Evolutionary conservation across 2,888 invertebrate species (phyloP), one percentile per base, ranked within the genome.

Genomic region (Leucophora obtusa): DNA sequence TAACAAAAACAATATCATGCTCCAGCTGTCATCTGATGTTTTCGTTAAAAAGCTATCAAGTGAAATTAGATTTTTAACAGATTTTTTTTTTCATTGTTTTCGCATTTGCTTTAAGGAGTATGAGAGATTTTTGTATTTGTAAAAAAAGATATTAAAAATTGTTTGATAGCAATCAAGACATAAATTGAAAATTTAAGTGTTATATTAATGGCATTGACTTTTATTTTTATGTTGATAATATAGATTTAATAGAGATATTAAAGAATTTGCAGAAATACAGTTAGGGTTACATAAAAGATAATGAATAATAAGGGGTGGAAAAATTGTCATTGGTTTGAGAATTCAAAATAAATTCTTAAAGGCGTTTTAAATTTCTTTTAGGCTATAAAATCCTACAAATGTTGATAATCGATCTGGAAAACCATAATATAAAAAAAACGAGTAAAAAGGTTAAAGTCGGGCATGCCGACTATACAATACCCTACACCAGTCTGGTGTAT

Each of bases 1-100:
- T 80, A 68, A 53, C 54, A 21, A 62, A 74, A 68, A 24, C 56
- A 70, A 77, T 77, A 50, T 70, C 77, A 66, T 77, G 73, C 58
- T 53, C 18, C 69, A 76, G 17, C 70, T 59, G 68, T 38, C 68
- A 76, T 56, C 58, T 50, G 70, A 58, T 66, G 58, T 33, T 28
- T 18, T 54, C 21, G 21, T 56, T 18, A 28, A n/a, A 51, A 38
- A 43, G 8, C 62, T 28, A 60, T 70, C 69, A 51, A 66, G 51
- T 47, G 21, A 73, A 76, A 69, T 68, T 76, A 59, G 58, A 70
- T 50, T 68, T 72, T 50, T 66, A 53, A 47, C 43, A 47, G 43
- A 5, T 47, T 33, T 38, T 59, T 35, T 53, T 70, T 24, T 14
- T 15, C 35, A 73, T 68, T 73, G 63, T 72, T 59, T 58, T 70